Conservation (phyloP, 2,113 vertebrate genomes). For the Corythaeola cristata region DNA sequence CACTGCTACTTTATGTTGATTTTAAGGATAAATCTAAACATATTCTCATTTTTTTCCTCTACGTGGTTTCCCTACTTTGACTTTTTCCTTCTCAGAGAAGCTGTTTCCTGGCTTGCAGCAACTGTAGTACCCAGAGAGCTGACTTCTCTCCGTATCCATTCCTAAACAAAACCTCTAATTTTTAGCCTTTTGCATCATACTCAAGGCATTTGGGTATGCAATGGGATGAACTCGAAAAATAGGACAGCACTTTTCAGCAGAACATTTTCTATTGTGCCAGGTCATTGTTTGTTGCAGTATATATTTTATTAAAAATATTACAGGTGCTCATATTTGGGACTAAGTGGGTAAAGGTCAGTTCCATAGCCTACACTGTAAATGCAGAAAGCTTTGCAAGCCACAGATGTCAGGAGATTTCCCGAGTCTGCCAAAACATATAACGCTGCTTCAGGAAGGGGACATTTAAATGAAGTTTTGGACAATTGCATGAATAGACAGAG, state of each 20-base stretch:
- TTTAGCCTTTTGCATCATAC: neutral
- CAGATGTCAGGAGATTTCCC: neutral
- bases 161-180: neutral
- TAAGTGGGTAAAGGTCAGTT: neutral
- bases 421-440: neutral
- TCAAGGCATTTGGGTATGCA: no score
- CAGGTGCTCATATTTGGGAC: neutral
- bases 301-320: neutral
- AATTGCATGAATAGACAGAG: neutral
- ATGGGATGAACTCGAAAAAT: rapidly evolving
- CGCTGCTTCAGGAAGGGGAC: neutral
- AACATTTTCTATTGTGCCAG: neutral
- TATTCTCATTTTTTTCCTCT: neutral
- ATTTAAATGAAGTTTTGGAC: neutral
- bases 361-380: neutral
- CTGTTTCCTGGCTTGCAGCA: neutral
- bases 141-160: neutral
- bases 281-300: neutral
- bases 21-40: neutral
- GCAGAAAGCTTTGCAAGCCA: neutral
- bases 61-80: neutral
- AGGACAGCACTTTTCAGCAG: neutral
- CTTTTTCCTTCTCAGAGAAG: neutral
- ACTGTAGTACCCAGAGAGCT: neutral
- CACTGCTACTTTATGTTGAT: neutral